Conservation (phyloP, 1,140 invertebrate species). For the Yoshiicerus persimilis region DNA sequence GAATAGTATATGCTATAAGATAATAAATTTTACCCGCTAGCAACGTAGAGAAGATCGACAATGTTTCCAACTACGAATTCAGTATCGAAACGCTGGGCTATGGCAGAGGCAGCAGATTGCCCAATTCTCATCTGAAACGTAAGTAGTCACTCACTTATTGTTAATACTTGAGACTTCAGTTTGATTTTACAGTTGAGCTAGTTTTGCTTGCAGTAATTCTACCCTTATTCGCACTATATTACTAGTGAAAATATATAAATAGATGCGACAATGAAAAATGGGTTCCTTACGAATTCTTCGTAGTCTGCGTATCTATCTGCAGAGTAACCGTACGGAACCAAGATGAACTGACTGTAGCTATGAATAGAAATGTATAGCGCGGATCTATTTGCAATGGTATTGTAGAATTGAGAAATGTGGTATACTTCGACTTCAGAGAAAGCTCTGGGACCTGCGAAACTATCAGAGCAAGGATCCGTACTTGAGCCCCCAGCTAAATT, state of each 20-base stretch:
- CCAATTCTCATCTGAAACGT: constrained; percentile 59
- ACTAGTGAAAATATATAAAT: background rate
- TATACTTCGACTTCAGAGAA: constrained; percentile 49
- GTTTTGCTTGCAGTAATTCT: too few relatives aligned
- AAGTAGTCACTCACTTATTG: background rate
- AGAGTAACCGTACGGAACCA: constrained; percentile 61
- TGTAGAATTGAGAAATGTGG: constrained; percentile 62
- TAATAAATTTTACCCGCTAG: background rate
- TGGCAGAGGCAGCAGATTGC: constrained; percentile 57
- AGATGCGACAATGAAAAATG: too few relatives aligned
- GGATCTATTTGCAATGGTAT: constrained; percentile 59
- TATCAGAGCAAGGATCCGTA: constrained; percentile 56
- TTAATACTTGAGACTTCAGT: background rate
- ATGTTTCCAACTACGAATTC: constrained; percentile 61
- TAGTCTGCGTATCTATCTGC: constrained; percentile 59
- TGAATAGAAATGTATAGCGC: constrained; percentile 80
- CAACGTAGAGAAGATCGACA: constrained; percentile 6
- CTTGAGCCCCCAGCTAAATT: constrained; percentile 23
- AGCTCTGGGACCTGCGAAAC: background rate
- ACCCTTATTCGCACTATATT: too few relatives aligned
- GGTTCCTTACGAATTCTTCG: constrained; percentile 58
- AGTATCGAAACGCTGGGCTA: background rate
- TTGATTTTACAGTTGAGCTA: background rate
- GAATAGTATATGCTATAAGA: too few relatives aligned
- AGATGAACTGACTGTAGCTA: constrained; percentile 75